Evolutionary conservation across 2,797 vertebrate genomes (phyloP), one percentile per base, ranked within the genome.

Genomic region (Phrynocephalus vlangalii): DNA sequence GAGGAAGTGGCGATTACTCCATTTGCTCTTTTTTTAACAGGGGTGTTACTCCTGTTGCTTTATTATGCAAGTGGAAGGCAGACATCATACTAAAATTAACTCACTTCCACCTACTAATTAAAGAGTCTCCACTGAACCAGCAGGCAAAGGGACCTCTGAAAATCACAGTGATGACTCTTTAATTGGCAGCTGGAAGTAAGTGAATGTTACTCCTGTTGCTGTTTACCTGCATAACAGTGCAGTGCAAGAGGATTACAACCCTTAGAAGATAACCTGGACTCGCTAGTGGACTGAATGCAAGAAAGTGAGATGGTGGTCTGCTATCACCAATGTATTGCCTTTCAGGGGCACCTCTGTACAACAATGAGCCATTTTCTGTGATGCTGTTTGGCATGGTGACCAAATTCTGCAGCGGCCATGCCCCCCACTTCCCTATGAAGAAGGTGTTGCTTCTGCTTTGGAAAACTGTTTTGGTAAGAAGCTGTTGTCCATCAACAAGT

Each of bases 311-410:
- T 38, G 83, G 0, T 30, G 86, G 0, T 88, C 0, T 1, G 0
- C 38, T 87, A 0, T 88, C 0, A 1, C 63, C 52, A 80, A 81
- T 1, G 0, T 86, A 38, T 90, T 33, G 30, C 68, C 15, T 94
- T 94, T 63, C 91, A 99, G 99, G 99, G 56, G 98, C 98, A 22
- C 96, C 98, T 0, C 94, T 99, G 67, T 99, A 98, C 95, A 99
- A 99, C 97, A 98, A 97, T 0, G 98, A 99, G 79, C 98, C 99
- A 1, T 99, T 99, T 86, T 99, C 99, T 0, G 98, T 99, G 91
- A 99, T 99, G 98, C 98, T 99, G 3, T 99, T 99, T 22, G 98
- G 98, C 60, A 99, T 99, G 99, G 98, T 99, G 87, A 99, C 99
- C 88, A 99, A 99, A 92, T 99, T 99, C 96, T 99, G 99, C 97